Conservation (phyloP, 1,140 invertebrate species). For the Coelopa frigida region DNA sequence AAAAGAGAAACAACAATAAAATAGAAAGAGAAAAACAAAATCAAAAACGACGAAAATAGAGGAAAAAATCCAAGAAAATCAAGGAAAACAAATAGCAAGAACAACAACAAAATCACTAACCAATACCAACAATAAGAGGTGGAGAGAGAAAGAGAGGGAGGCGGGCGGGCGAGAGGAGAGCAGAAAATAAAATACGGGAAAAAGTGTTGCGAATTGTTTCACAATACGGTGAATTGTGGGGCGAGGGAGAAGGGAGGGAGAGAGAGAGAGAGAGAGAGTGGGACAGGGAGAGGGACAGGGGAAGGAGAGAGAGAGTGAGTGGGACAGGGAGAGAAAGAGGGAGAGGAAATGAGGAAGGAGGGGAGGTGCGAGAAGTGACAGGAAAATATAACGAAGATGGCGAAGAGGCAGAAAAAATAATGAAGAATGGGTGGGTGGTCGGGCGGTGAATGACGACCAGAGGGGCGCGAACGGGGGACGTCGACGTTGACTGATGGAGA, state of each 20-base stretch:
- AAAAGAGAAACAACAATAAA: background rate
- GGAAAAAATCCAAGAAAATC: conserved; percentile 2
- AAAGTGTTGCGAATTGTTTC: background rate
- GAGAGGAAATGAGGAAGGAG: background rate
- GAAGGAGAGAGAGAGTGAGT: no score
- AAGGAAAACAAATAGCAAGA: background rate
- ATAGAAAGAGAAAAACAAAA: conserved; percentile 1
- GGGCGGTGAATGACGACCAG: background rate
- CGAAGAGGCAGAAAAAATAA: background rate
- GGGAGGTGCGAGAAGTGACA: background rate
- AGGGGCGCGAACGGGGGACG: no score
- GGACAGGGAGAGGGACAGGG: no score
- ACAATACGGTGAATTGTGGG: background rate
- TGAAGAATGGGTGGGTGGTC: background rate
- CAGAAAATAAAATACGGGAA: no score
- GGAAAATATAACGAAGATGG: background rate
- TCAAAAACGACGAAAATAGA: background rate
- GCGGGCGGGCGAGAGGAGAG: no score
- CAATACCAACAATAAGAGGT: no score
- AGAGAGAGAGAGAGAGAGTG: no score
- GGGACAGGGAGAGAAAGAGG: background rate
- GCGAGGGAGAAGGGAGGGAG: no score
- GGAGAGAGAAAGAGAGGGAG: no score
- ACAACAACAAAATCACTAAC: conserved; percentile 1
- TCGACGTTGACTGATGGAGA: no score